A percentile compares a stretch with the other conserved stretches of the same genome.
These are phyloP conservation scores for Chelon auratus DNA, from an alignment of 2,797 vertebrate genomes.

Conservation along the genomic window DNA sequence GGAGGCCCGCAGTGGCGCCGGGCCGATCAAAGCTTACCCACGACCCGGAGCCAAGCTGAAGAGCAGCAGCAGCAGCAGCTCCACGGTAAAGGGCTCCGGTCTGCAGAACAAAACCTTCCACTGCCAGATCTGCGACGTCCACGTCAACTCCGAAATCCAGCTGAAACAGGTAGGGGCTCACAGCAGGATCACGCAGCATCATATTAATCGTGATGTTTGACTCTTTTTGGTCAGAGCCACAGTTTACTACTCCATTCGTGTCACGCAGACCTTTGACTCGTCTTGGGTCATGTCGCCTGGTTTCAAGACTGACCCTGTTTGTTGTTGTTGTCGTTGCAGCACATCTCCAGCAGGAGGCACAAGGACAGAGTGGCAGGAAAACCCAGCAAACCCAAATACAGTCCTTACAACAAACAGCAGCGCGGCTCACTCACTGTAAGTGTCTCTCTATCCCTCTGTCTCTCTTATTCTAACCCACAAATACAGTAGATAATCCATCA, in stretches of 20 bases:
- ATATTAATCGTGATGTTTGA: no score
- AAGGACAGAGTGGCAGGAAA: constrained; percentile 98
- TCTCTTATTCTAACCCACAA: not conserved
- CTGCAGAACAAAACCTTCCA: constrained; percentile 98
- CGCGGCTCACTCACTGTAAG: constrained; percentile 88
- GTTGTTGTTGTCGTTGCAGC: constrained; percentile 85
- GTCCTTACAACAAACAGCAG: constrained; percentile 96
- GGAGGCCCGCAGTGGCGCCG: constrained; percentile 94
- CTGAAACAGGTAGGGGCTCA: constrained; percentile 91
- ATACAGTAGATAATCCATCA: not conserved
- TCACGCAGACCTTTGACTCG: not conserved
- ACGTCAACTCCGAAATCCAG: constrained; percentile 98
- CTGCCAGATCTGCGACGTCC: constrained; percentile 98
- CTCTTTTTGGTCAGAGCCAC: no score
- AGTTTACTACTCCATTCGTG: no score
- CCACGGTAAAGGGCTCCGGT: constrained; percentile 90
- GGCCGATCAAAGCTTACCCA: constrained; percentile 96
- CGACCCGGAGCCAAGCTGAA: constrained; percentile 94
- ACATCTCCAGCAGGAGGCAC: constrained; percentile 98
- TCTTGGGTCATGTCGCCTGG: not conserved
- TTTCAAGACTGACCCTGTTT: not conserved
- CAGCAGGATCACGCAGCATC: not conserved
- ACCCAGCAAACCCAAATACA: constrained; percentile 97
- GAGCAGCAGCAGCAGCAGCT: constrained; percentile 82
- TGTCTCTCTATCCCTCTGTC: constrained; percentile 4